Evolutionary conservation across 2,888 invertebrate species (phyloP), one percentile per base, ranked within the genome.

Genomic region (Ichneumon xanthorius): DNA sequence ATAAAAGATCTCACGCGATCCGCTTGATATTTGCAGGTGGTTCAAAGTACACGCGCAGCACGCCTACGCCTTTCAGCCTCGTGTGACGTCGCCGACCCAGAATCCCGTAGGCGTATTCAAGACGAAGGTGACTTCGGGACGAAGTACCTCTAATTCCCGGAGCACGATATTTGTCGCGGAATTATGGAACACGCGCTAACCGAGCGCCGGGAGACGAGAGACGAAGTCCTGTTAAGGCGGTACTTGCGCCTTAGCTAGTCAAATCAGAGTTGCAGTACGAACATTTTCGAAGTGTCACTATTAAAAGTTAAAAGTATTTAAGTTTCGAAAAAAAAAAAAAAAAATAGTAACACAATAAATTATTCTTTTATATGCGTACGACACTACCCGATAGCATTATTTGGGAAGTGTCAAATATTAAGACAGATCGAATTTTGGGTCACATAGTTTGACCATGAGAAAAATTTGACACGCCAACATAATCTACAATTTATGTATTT

Each of bases 161-260:
- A 40, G 45, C 45, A 65, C 50, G 61, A 76, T 80, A 75, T 86
- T 82, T 81, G 71, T 76, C 50, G n/a, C 75, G 79, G 81, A 82
- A 84, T 84, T 81, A 84, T 84, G 81, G 53, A 45, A 50, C 37
- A 53, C 53, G 30, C 55, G 70, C 75, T 63, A 55, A 40, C 3
- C 22, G 37, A 26, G 33, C 48, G 48, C 50, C 14, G 55, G 5
- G 50, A 73, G 6, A 19, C n/a, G 45, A 16, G 55, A 22, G 22
- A 26, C 61, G 55, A 19, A 30, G 50, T 14, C 65, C 40, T 40
- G 53, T 77, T 26, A 14, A 33, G 16, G 14, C 0, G 16, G 14
- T 68, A n/a, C 65, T 30, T 53, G 37, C 26, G 37, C 40, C 9
- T 40, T 11, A 11, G 40, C 40, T 11, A 40, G 9, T 40, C 40